phyloP scores from a whole-genome alignment of 2,797 vertebrate genomes.

The Helicolenus hilgendorfi region DNA sequence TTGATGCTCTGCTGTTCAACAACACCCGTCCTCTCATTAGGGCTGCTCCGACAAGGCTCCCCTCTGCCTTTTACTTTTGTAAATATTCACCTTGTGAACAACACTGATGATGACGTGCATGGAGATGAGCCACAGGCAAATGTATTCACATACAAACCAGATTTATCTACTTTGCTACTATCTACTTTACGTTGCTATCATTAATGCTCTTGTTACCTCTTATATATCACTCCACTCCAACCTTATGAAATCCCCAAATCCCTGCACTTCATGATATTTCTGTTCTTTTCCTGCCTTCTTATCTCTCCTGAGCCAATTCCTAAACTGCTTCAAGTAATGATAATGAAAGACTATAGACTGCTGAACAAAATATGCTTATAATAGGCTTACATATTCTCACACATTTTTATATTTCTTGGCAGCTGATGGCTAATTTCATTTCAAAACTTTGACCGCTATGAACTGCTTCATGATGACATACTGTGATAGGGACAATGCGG shows the following conservation, averaged over 20 bases:
- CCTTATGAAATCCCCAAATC: slow-evolving; percentile 4
- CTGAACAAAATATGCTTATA: neutral
- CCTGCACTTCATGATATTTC: neutral
- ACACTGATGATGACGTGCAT: neutral
- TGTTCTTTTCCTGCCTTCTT: neutral
- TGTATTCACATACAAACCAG: neutral
- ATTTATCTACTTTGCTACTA: neutral
- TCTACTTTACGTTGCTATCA: neutral
- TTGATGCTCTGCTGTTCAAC: slow-evolving; percentile 43
- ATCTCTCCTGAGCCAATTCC: neutral
- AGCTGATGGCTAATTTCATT: neutral
- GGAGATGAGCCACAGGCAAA: neutral
- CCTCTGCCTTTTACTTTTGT: slow-evolving; percentile 5
- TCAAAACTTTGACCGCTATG: neutral
- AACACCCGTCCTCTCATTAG: slow-evolving; percentile 41
- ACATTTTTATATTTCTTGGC: neutral
- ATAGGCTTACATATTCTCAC: neutral
- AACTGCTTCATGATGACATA: neutral
- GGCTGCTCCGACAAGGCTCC: slow-evolving; percentile 14
- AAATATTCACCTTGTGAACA: slow-evolving; percentile 23
- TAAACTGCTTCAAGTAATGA: neutral
- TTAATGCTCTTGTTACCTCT: neutral
- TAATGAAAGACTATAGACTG: neutral
- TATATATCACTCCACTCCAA: neutral
- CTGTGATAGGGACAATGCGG: neutral